Conservation (phyloP, 2,113 vertebrate genomes). For the Hyla sarda region DNA sequence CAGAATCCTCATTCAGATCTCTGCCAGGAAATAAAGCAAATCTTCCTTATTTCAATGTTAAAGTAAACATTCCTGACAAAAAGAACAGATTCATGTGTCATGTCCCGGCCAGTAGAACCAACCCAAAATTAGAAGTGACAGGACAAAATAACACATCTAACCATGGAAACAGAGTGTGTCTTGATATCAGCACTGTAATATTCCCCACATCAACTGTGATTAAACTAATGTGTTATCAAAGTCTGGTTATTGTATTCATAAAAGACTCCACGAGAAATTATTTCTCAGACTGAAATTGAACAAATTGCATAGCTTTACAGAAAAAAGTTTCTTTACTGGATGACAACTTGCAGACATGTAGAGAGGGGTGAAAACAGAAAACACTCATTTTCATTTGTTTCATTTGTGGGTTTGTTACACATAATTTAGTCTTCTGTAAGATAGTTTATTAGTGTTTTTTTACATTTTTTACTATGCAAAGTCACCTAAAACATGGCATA, state of each 20-base stretch:
- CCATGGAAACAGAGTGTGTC: slow-evolving; percentile 36
- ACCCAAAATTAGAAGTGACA: slow-evolving; percentile 55
- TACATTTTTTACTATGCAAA: neutral
- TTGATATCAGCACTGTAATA: slow-evolving; percentile 53
- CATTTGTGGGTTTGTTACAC: neutral
- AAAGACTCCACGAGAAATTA: slow-evolving; percentile 22
- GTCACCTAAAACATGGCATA: too few relatives aligned
- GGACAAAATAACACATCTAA: slow-evolving; percentile 53
- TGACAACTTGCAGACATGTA: slow-evolving; percentile 4
- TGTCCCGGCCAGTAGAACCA: slow-evolving; percentile 42
- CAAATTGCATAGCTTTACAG: slow-evolving; percentile 27
- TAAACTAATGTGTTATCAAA: slow-evolving; percentile 49
- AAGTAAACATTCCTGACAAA: slow-evolving; percentile 43
- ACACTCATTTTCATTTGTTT: neutral
- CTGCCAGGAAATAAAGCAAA: slow-evolving; percentile 45
- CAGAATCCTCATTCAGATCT: slow-evolving; percentile 16
- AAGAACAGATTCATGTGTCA: slow-evolving; percentile 31
- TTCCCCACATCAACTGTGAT: slow-evolving; percentile 47
- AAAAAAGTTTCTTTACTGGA: slow-evolving; percentile 20
- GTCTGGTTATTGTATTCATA: slow-evolving; percentile 46
- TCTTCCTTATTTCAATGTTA: slow-evolving; percentile 45
- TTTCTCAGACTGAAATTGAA: neutral
- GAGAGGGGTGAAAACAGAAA: neutral
- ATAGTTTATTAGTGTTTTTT: neutral
- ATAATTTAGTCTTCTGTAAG: neutral